Evolutionary conservation across 2,797 vertebrate genomes (phyloP).

Genomic region (Molossus molossus): DNA sequence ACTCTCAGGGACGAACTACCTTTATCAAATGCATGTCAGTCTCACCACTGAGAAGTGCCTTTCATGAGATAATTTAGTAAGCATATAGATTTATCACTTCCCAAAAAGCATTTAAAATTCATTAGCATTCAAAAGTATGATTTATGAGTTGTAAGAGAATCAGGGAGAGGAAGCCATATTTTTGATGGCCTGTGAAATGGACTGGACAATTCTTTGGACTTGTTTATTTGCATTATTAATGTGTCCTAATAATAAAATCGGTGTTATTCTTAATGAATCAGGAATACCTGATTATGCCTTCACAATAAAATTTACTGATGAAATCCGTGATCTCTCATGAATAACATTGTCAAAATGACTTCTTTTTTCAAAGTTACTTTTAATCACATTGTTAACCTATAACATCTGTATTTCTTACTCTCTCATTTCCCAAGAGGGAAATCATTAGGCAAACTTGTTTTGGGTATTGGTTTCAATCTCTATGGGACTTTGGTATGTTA

Average conservation of each 20-base stretch:
- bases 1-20: not conserved
- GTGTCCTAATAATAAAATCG: not conserved
- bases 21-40: not conserved
- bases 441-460: not conserved
- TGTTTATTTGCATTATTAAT: slow-evolving; percentile 3
- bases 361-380: not conserved
- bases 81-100: slow-evolving; percentile 19
- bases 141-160: not conserved
- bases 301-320: slow-evolving; percentile 16
- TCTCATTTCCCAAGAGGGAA: not conserved
- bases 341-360: not conserved
- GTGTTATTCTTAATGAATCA: not conserved
- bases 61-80: not conserved
- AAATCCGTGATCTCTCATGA: not conserved
- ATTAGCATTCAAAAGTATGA: slow-evolving; percentile 3
- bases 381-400: not conserved
- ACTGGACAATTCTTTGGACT: not conserved
- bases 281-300: not conserved
- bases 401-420: not conserved
- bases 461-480: not conserved
- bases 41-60: not conserved
- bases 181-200: not conserved
- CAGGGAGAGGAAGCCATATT: not conserved
- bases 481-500: slow-evolving; percentile 27
- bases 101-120: not conserved